Evolutionary conservation across 2,113 vertebrate species (phyloP).

Genomic region (Gambusia affinis): DNA sequence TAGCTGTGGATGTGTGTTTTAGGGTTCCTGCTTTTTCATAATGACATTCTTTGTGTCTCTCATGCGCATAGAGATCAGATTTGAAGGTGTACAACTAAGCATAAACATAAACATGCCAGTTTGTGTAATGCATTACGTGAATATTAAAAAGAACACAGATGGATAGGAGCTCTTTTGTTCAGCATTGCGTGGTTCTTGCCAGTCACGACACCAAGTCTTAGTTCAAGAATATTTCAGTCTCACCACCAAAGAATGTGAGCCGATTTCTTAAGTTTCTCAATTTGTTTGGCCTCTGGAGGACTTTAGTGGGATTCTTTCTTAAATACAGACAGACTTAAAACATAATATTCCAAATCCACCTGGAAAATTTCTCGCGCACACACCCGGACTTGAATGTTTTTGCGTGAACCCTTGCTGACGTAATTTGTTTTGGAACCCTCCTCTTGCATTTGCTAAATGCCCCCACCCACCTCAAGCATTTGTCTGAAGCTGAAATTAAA

Average conservation of each 20-base stretch:
- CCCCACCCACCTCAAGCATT: not conserved
- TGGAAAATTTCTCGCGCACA: slow-evolving; percentile 11
- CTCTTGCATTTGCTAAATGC: not conserved
- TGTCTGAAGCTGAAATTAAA: not conserved
- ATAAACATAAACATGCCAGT: no score
- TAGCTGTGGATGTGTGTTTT: no score
- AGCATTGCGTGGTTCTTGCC: not conserved
- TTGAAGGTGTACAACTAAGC: no score
- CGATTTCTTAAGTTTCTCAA: not conserved
- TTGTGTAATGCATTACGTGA: no score
- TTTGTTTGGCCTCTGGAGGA: slow-evolving; percentile 11
- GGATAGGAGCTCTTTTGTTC: not conserved
- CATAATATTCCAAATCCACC: not conserved
- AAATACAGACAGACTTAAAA: slow-evolving; percentile 1
- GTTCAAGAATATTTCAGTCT: not conserved
- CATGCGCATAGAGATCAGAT: no score
- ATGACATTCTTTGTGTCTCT: no score
- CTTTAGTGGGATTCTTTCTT: slow-evolving; percentile 8
- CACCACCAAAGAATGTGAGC: not conserved
- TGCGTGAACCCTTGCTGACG: not conserved
- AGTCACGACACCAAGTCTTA: not conserved
- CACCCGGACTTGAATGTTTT: not conserved
- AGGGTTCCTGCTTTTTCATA: no score
- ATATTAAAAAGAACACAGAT: no score
- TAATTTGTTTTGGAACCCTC: not conserved